A percentile compares a stretch with the other conserved stretches of the same genome.
phyloP scores from a whole-genome alignment of 2,888 invertebrate genomes.

The Macrosiphum euphorbiae region DNA sequence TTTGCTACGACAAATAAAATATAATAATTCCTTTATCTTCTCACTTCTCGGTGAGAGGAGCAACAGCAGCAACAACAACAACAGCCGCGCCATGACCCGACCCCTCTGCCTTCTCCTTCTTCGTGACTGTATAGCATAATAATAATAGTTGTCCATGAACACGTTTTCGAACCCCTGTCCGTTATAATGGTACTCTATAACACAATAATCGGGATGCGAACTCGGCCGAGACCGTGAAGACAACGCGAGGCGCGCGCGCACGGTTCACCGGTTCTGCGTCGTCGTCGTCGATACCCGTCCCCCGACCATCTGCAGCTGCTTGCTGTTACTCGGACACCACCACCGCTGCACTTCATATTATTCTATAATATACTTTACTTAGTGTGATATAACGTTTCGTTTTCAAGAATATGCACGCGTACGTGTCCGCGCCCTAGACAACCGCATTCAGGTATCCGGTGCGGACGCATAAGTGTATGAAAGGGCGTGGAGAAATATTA shows the following conservation, averaged over 20 bases:
- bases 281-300: conserved; percentile 44
- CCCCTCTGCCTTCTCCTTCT: background rate
- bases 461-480: background rate
- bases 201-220: conserved; percentile 56
- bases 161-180: conserved; percentile 57
- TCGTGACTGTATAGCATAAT: background rate
- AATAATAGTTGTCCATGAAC: background rate
- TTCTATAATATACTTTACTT: conserved; percentile 12
- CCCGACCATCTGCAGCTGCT: conserved; percentile 53
- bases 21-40: background rate
- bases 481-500: conserved; percentile 39
- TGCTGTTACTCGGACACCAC: conserved; percentile 28
- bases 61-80: background rate
- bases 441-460: conserved; percentile 40
- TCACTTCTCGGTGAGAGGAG: background rate
- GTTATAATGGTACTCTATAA: conserved; percentile 27
- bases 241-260: conserved; percentile 52
- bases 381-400: conserved; percentile 19
- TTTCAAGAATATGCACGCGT: background rate
- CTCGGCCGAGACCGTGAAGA: conserved; percentile 58
- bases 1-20: background rate
- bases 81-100: background rate
- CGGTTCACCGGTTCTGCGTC: conserved; percentile 61
- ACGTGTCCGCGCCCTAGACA: conserved; percentile 24
- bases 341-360: background rate